Base-by-base conservation (phyloP, 2,888 invertebrate genomes). In the Masnerella sp. region DNA sequence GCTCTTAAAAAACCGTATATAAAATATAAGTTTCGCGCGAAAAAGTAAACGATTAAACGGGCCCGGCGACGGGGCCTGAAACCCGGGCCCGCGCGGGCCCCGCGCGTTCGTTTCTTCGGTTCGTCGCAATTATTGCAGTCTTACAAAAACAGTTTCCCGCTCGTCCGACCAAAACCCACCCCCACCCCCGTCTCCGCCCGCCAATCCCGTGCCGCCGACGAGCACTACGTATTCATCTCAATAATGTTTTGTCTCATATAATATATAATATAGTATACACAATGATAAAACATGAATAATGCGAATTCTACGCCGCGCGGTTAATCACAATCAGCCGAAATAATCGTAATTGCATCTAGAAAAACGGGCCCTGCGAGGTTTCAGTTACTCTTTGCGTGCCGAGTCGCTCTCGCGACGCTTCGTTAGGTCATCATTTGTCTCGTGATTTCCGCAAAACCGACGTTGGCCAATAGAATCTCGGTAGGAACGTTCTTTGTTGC, bases 251-350 rank as follows among this genome's bases (percentile, higher is more conserved):
- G n/a, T n/a, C 51, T 28, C 56, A 70, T 71, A 71, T 73, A 52
- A 67, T 72, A 67, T 67, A 61, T 54, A 62, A 62, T 68, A 68
- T 68, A 73, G 73, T 73, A 73, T 61, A 68, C 64, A 73, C 59
- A 68, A 68, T 73, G 58, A 64, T 64, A 73, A 73, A 68, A 73
- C 73, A 73, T 68, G 56, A 68, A 73, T 68, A 73, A 68, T 54
- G 42, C 32, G 61, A 58, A 61, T 58, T 58, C 68, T 68, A 68
- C 62, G 51, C 56, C 62, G 52, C 52, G 59, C 56, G 40, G 67
- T 28, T 67, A 59, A 72, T 67, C 73, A 73, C 73, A 73, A 73
- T 73, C 38, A 73, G 67, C 72, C 65, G 47, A 61, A 67, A 72
- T 59, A 72, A 40, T 59, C 59, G 20, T 52, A 49, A 47, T 32